Base-by-base conservation (phyloP, 2,888 invertebrate species). In the Panzeria rudis region DNA sequence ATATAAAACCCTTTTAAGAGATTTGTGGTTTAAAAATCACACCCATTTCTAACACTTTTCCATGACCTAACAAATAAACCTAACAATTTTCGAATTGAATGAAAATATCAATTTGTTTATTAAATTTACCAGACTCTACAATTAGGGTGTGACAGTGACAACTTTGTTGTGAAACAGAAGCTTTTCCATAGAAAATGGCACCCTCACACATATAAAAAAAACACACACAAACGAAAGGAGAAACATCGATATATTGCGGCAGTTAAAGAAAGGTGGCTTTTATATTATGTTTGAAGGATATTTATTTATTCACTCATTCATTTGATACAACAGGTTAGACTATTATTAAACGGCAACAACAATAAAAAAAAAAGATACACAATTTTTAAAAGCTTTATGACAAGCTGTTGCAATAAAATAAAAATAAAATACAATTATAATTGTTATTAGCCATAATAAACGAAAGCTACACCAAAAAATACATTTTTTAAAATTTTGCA, bases 91-190 rank as follows among this genome's bases (percentile, higher is more conserved):
- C 5, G 50, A 68, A 59, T 64, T 64, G 56, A 82, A 71, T 52
- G 78, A 64, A 59, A 68, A 59, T 64, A 64, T 61, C 73, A 62
- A 85, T 69, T 73, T 81, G 62, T 73, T 71, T 82, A 66, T 75
- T 82, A 66, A 68, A 78, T 68, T 5, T 44, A 54, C 54, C 64
- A 41, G 11, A 71, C 41, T 44, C 17, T 54, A 54, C 73, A 76
- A 85, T 85, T 85, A 75, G 64, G 85, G 85, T 81, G 85, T 82
- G 85, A 82, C 85, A 76, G 32, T 35, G 59, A 23, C 17, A 75
- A 61, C 13, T 76, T 59, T 17, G 6, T 68, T 50, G 11, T 25
- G 17, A 25, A 47, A 64, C 38, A 62, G 38, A 6, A 32, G 52
- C 38, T 62, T 52, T 38, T 35, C 15, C n/a, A 15, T 1, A 1